Conservation (phyloP, 2,888 invertebrate genomes). For the Liodrosophila aerea region DNA sequence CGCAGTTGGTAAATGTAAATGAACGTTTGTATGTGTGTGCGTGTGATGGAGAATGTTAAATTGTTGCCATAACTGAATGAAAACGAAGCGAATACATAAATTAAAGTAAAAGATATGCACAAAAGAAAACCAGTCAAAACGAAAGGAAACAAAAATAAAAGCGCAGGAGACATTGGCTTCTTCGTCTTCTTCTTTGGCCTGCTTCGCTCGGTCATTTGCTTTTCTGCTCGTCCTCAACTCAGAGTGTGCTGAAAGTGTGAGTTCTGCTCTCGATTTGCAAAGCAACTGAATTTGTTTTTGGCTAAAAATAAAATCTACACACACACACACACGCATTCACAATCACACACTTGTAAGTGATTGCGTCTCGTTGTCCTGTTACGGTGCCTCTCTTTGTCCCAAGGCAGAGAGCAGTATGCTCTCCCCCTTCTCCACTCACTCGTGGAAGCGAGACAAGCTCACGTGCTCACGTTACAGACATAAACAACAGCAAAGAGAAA, state of each 20-base stretch:
- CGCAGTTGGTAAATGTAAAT: constrained; percentile 69
- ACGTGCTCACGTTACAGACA: constrained; percentile 67
- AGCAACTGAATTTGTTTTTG: constrained; percentile 45
- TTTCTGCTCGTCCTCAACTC: constrained; percentile 34
- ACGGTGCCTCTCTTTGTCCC: constrained; percentile 26
- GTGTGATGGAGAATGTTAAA: constrained; percentile 13
- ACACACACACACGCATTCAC: constrained; percentile 3
- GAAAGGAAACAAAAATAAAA: background rate
- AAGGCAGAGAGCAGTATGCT: constrained; percentile 9
- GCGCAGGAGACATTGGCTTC: constrained; percentile 52
- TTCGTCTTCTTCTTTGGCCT: too few species aligned
- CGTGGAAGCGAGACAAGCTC: constrained; percentile 56
- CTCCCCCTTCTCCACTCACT: constrained; percentile 21
- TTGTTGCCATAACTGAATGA: constrained; percentile 46
- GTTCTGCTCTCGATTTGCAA: constrained; percentile 65
- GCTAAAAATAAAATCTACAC: constrained; percentile 55
- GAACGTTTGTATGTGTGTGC: constrained; percentile 17
- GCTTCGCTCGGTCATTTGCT: constrained; percentile 61
- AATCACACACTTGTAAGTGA: constrained; percentile 27
- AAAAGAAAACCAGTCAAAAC: background rate
- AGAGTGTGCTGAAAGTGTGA: constrained; percentile 38
- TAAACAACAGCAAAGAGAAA: constrained; percentile 13
- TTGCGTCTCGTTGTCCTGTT: constrained; percentile 43
- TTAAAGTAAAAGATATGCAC: constrained; percentile 15
- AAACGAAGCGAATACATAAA: constrained; percentile 28